Evolutionary conservation across 2,113 vertebrate species (phyloP).

Genomic region (Cyanistes caeruleus): DNA sequence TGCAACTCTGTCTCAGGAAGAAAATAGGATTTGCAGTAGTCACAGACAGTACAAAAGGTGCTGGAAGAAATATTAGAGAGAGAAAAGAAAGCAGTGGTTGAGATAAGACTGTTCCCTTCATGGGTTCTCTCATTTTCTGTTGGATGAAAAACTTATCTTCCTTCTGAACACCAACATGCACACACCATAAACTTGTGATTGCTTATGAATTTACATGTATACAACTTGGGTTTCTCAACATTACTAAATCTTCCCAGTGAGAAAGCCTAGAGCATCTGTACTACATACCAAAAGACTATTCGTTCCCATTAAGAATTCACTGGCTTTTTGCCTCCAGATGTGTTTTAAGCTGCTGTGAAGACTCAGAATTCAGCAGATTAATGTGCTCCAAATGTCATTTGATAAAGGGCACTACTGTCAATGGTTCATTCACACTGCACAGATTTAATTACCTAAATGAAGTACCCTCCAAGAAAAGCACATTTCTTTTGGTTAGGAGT

Average conservation of each 20-base stretch:
- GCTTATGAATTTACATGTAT: background rate
- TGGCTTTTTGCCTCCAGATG: constrained; percentile 12
- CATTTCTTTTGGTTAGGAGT: background rate
- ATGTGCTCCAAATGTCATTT: constrained; percentile 45
- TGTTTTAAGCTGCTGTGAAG: constrained; percentile 5
- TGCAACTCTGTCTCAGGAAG: background rate
- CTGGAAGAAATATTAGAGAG: constrained; percentile 4
- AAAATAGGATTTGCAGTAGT: constrained; percentile 2
- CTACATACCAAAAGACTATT: constrained; percentile 7
- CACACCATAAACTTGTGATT: background rate
- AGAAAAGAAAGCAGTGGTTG: background rate
- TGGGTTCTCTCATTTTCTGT: background rate
- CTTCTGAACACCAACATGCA: background rate
- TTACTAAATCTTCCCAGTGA: background rate
- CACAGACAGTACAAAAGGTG: background rate
- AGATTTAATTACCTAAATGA: constrained; percentile 70
- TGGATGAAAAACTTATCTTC: background rate
- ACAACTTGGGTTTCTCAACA: background rate
- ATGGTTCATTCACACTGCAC: constrained; percentile 13
- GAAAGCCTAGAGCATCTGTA: constrained; percentile 20
- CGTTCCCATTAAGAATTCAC: constrained; percentile 18
- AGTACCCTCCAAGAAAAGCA: constrained; percentile 51
- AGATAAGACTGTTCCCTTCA: background rate
- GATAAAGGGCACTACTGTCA: constrained; percentile 52
- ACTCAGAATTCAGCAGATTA: constrained; percentile 28